Conservation (phyloP, 2,113 vertebrate species). For the Corythaixoides concolor region DNA sequence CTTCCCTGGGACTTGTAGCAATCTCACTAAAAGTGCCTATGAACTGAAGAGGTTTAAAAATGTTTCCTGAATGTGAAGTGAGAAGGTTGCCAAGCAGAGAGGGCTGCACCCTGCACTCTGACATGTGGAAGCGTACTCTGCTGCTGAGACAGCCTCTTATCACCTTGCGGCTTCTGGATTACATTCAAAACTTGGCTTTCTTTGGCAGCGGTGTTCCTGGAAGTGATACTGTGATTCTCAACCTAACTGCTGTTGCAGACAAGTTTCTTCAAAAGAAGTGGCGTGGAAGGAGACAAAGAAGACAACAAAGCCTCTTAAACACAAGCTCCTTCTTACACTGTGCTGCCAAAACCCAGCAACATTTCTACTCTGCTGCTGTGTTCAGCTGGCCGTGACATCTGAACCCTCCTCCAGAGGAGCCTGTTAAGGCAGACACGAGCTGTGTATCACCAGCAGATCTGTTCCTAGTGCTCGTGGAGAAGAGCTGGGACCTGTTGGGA, state of each 20-base stretch:
- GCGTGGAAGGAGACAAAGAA: not conserved
- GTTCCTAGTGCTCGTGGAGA: not conserved
- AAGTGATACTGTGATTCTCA: not conserved
- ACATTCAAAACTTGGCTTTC: not conserved
- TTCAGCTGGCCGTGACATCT: not conserved
- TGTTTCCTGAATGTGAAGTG: constrained; percentile 1
- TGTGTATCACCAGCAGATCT: not conserved
- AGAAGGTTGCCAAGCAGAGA: constrained; percentile 22
- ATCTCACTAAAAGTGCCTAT: not conserved
- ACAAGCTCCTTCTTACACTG: not conserved
- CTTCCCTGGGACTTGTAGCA: not conserved
- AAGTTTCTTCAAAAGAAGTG: constrained; percentile 18
- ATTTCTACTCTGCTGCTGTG: not conserved
- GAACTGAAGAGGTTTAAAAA: constrained; percentile 2
- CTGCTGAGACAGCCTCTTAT: constrained; percentile 24
- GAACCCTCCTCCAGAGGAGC: not conserved
- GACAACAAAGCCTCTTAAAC: not conserved
- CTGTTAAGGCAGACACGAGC: not conserved
- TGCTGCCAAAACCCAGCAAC: not conserved
- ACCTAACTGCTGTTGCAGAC: not conserved
- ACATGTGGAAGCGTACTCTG: constrained; percentile 17
- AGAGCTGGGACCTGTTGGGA: not conserved
- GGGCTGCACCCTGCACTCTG: constrained; percentile 38
- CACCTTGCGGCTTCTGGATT: constrained; percentile 53
- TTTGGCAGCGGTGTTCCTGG: not conserved